phyloP scores from a whole-genome alignment of 1,140 invertebrate species.

The Bombus ignitus region DNA sequence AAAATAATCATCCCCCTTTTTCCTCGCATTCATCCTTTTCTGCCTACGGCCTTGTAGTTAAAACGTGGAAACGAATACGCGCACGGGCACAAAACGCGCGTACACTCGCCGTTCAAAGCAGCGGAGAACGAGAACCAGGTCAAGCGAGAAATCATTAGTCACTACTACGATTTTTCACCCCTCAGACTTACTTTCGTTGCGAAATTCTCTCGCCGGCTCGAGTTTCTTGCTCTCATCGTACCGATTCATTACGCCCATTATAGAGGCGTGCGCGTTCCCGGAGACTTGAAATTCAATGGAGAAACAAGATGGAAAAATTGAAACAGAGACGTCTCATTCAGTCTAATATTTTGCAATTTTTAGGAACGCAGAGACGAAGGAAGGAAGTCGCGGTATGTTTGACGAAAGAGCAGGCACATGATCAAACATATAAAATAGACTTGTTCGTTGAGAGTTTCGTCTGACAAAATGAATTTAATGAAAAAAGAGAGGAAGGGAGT shows the following conservation, averaged over 20 bases:
- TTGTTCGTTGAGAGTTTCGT: not conserved
- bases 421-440: not conserved
- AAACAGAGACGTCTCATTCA: not conserved
- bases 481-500: not conserved
- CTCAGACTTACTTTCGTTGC: slow-evolving; percentile 34
- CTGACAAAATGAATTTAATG: not conserved
- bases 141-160: slow-evolving; percentile 75
- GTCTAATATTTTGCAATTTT: not conserved
- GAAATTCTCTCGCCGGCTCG: not conserved
- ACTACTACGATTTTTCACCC: slow-evolving; percentile 62
- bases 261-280: not conserved
- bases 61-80: slow-evolving; percentile 65
- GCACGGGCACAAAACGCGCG: slow-evolving; percentile 31
- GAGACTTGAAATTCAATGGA: not conserved
- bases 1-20: slow-evolving; percentile 14
- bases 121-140: slow-evolving; percentile 63
- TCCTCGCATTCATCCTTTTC: slow-evolving; percentile 24
- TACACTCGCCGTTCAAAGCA: slow-evolving; percentile 26
- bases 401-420: not conserved
- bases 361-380: not conserved
- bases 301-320: not conserved
- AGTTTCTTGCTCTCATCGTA: not conserved
- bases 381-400: not conserved
- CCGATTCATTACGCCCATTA: slow-evolving; percentile 28
- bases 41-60: slow-evolving; percentile 56